Conservation (phyloP, 2,113 vertebrate species). For the Galbula dea region DNA sequence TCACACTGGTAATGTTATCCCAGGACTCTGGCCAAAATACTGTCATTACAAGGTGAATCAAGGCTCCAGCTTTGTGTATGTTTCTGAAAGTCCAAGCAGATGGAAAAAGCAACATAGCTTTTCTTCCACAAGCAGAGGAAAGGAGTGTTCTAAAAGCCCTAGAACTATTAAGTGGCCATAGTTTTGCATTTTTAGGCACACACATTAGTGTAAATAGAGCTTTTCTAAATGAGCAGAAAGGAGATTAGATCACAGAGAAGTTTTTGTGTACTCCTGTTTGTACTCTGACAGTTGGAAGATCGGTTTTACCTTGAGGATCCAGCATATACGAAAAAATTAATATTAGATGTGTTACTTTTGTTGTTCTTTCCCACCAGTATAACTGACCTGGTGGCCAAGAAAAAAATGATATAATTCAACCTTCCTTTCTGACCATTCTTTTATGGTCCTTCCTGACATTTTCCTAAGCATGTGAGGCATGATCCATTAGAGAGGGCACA, state of each 20-base stretch:
- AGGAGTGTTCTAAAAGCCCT: neutral
- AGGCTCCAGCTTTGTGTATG: neutral
- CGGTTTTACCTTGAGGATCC: neutral
- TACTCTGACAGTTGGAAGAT: neutral
- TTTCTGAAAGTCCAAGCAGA: neutral
- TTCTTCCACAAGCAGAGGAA: neutral
- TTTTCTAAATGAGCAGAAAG: neutral
- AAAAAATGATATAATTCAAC: neutral
- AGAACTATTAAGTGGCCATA: neutral
- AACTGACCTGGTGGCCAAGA: neutral
- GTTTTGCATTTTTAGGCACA: neutral
- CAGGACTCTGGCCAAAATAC: neutral
- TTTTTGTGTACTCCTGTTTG: neutral
- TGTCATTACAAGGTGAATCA: neutral
- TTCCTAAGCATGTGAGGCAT: no score
- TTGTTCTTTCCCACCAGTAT: neutral
- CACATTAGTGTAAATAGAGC: neutral
- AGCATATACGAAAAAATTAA: neutral
- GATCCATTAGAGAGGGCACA: no score
- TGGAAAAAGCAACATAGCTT: neutral
- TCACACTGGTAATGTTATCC: neutral
- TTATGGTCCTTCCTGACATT: neutral
- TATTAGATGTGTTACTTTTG: neutral
- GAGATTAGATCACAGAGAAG: neutral
- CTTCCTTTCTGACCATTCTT: neutral